These are phyloP conservation scores for Theonella swinhoei DNA, from an alignment of 37 sponge, comb jelly and placozoan genomes.

Conservation along the genomic window DNA sequence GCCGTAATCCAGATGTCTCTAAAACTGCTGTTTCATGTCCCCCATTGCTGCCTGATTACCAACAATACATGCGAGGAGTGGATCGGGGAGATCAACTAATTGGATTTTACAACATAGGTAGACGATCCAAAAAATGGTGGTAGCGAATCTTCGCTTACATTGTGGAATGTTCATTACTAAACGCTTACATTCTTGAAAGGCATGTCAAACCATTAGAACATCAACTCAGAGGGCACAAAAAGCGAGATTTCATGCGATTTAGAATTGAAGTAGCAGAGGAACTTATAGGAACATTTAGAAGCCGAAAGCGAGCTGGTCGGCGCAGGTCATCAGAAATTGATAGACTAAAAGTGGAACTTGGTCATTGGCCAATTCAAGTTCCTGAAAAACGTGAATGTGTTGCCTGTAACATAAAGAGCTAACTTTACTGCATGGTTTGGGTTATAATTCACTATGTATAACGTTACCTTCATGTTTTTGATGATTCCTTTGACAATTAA, in stretches of 20 bases:
- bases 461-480: no score
- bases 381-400: neutral
- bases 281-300: neutral
- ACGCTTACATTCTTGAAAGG: conserved; percentile 39
- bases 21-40: conserved; percentile 17
- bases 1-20: neutral
- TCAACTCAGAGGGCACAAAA: neutral
- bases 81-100: conserved; percentile 46
- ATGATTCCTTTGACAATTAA: no score
- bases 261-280: conserved; percentile 12
- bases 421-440: no score
- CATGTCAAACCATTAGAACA: neutral
- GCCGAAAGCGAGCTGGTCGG: conserved; percentile 17
- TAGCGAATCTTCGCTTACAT: conserved; percentile 33
- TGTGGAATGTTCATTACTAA: conserved; percentile 23
- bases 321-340: neutral
- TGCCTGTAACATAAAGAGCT: neutral
- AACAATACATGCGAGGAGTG: conserved; percentile 50
- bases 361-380: neutral
- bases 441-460: no score
- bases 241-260: conserved; percentile 15
- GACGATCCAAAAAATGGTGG: conserved; percentile 52
- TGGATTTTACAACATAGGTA: conserved; percentile 11
- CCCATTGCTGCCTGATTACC: conserved; percentile 32
- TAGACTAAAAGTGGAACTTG: neutral